Conservation (phyloP, 2,797 vertebrate genomes). For the Salarias fasciatus region DNA sequence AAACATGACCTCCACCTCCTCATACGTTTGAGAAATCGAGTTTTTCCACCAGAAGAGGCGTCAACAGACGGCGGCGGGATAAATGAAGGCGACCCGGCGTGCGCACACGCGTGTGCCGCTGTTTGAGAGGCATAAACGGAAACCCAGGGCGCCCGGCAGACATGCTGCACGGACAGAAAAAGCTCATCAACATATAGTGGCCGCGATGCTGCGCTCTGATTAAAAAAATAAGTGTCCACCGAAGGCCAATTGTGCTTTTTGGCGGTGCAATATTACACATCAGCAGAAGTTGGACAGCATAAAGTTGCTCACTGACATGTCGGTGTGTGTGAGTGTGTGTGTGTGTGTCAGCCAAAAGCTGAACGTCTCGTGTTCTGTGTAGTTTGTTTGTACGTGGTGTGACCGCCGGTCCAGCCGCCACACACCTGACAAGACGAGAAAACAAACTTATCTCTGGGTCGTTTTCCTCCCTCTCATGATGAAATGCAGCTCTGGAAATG, state of each 20-base stretch:
- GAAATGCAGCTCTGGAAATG: background rate
- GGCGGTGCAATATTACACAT: background rate
- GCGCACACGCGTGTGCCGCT: background rate
- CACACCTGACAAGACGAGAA: background rate
- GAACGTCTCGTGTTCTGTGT: no score
- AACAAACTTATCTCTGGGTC: background rate
- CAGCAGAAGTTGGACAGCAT: background rate
- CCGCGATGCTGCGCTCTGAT: no score
- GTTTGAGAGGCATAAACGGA: background rate
- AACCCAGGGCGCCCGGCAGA: background rate
- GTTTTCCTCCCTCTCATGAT: background rate
- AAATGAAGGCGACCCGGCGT: background rate
- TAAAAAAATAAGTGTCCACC: background rate
- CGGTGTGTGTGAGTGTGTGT: fast-evolving
- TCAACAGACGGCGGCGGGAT: background rate
- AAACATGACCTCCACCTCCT: background rate
- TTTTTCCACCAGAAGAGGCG: background rate
- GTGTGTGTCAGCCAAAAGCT: no score
- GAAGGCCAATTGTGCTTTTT: background rate
- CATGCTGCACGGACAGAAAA: background rate
- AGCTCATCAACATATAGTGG: background rate
- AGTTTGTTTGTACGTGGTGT: background rate
- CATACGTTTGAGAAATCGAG: background rate
- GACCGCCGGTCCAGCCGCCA: background rate
- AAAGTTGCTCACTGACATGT: background rate